Percentiles rank a stretch among this genome's conserved stretches.
These are phyloP conservation scores for Pelmatolapia mariae DNA, from an alignment of 2,113 vertebrate genomes.

Conservation along the genomic window DNA sequence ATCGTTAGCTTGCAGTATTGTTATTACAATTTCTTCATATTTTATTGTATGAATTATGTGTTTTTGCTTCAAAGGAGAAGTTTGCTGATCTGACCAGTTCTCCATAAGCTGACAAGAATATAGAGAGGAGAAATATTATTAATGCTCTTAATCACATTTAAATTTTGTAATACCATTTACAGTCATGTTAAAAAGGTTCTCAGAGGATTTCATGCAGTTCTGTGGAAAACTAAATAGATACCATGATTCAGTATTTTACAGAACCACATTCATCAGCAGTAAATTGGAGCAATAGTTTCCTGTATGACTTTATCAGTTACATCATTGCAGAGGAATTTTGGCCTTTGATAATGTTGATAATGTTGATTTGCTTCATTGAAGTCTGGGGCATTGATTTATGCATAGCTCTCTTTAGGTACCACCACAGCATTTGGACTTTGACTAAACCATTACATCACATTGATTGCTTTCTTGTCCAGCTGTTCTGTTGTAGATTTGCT, in stretches of 20 bases:
- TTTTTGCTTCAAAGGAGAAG: neutral
- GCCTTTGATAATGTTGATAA: neutral
- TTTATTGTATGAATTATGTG: neutral
- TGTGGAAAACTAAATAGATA: neutral
- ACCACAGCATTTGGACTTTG: neutral
- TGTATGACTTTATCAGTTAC: neutral
- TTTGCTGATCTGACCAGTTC: neutral
- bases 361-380: neutral
- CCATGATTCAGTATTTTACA: neutral
- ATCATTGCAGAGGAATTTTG: neutral
- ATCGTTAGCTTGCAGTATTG: rapidly evolving
- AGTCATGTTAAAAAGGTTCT: neutral
- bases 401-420: neutral
- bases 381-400: neutral
- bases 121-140: neutral
- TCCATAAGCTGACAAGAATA: neutral
- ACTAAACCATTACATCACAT: neutral
- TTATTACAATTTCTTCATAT: neutral
- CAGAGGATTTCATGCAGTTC: neutral
- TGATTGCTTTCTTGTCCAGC: neutral
- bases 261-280: neutral
- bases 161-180: neutral
- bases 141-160: rapidly evolving
- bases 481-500: neutral
- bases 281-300: neutral